Evolutionary conservation across 2,888 invertebrate species (phyloP), one percentile per base, ranked within the genome.

Genomic region (Callyntrura guangdongensis): DNA sequence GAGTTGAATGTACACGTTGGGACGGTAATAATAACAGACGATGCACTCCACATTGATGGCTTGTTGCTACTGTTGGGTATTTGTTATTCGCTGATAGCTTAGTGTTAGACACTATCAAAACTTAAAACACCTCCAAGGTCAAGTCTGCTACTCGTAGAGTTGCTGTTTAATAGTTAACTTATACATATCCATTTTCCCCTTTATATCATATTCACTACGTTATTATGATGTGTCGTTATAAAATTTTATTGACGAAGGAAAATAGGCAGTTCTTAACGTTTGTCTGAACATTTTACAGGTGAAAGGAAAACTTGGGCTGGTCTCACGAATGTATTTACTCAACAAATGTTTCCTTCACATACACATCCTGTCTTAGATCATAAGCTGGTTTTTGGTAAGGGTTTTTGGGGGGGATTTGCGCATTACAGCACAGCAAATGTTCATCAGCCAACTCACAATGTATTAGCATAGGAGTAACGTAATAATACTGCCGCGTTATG

Each of bases 91-190:
- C 4, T 9, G 67, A 22, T 36, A 27, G 27, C 27, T 67, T 67
- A 1, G 11, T 53, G 2, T 53, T 53, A 53, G 4, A 3, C 36
- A 17, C 72, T 17, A 45, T 72, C 47, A 49, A 53, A 53, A 12
- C 53, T 14, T 6, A 45, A 77, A 77, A 53, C 77, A 77, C 77
- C 77, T 77, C n/a, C 77, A 77, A 77, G 77, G 77, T 77, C 77
- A 77, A 49, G 77, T 36, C 45, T 5, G 9, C 25, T 53, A 77
- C 53, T 77, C 49, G n/a, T 53, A 2, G 36, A 36, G 53, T n/a
- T 14, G 72, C 20, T 49, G 47, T 53, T 77, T 53, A n/a, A 77
- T 77, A 53, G 53, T 53, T 77, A 49, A 49, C 11, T 77, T 47
- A n/a, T 12, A 3, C 5, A 20, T 17, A 27, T 17, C 4, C n/a